Base-by-base conservation (phyloP, 2,797 vertebrate species). In the Limosa lapponica region DNA sequence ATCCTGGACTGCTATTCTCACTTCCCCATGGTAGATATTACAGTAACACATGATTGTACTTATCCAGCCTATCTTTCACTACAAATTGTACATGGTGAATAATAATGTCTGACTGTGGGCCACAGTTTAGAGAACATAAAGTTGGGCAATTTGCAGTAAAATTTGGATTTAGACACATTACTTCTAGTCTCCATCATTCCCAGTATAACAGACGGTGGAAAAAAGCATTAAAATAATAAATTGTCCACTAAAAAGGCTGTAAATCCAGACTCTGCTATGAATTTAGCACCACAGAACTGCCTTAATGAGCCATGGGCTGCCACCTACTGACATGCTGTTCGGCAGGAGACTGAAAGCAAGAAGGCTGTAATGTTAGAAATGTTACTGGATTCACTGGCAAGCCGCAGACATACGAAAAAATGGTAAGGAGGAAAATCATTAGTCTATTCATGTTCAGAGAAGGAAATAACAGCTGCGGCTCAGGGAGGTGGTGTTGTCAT, bases 201-300 rank as follows among this genome's bases (percentile, higher is more conserved):
- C 74, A 71, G 71, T 85, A 95, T 82, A 96, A 95, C 81, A 92
- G 87, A 80, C 10, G 5, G 65, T 80, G 84, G 84, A 85, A 94
- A 96, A 97, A 96, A 39, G 19, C 75, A 95, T 97, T 96, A 93
- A 89, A 96, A 95, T 96, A 96, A 94, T 85, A 95, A 94, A 97
- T 91, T 57, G 87, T 92, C 84, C 82, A 54, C 91, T 87, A 89
- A 92, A 94, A 96, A 92, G 92, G 74, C 82, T 82, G 79, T 95
- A 96, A 96, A 96, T 96, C 89, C 84, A 91, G 71, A 37, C 57
- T 82, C 34, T 72, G 64, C 78, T 94, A 74, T 67, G 89, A 94
- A 82, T 96, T 91, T 78, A 92, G 64, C 71, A 83, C 46, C 0
- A 1, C 54, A 92, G 92, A 95, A 85, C 87, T 39, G 79, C 92